A percentile compares a stretch with the other conserved stretches of the same genome.
Evolutionary conservation across 2,888 invertebrate species (phyloP).

Genomic region (Morpho achilles): DNA sequence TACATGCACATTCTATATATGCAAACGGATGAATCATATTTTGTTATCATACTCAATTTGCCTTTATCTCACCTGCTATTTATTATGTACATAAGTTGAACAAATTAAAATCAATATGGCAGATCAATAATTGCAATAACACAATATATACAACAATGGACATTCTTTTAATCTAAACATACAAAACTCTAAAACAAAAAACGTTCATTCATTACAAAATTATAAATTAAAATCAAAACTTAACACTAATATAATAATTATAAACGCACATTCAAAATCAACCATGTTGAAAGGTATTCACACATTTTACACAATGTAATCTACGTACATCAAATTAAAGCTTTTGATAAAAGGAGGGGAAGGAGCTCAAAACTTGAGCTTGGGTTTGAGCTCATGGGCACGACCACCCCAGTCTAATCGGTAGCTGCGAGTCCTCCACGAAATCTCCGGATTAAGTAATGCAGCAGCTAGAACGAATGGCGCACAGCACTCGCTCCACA

Average conservation of each 20-base stretch:
- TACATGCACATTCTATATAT: constrained; percentile 6
- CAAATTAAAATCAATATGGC: constrained; percentile 31
- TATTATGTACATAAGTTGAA: constrained; percentile 18
- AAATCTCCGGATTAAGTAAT: constrained; percentile 91
- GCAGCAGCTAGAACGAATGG: constrained; percentile 94
- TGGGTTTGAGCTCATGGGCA: constrained; percentile 91
- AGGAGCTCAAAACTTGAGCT: constrained; percentile 80
- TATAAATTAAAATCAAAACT: constrained; percentile 62
- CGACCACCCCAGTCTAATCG: constrained; percentile 97
- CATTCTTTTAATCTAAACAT: constrained; percentile 44
- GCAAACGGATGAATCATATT: constrained; percentile 22
- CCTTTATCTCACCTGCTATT: constrained; percentile 9
- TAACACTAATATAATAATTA: constrained; percentile 48
- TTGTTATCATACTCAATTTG: constrained; percentile 14
- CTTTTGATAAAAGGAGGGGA: constrained; percentile 48
- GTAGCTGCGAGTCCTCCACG: constrained; percentile 95
- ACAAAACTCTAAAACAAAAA: constrained; percentile 70
- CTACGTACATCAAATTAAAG: constrained; percentile 65
- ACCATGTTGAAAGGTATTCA: constrained; percentile 31
- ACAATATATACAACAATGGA: constrained; percentile 37
- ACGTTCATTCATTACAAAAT: constrained; percentile 46
- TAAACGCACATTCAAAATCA: constrained; percentile 42
- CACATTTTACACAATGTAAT: constrained; percentile 30
- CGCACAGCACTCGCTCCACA: constrained; percentile 94
- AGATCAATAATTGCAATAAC: constrained; percentile 32